Evolutionary conservation across 2,888 invertebrate genomes (phyloP).

Genomic region (Cosmopolites sordidus): DNA sequence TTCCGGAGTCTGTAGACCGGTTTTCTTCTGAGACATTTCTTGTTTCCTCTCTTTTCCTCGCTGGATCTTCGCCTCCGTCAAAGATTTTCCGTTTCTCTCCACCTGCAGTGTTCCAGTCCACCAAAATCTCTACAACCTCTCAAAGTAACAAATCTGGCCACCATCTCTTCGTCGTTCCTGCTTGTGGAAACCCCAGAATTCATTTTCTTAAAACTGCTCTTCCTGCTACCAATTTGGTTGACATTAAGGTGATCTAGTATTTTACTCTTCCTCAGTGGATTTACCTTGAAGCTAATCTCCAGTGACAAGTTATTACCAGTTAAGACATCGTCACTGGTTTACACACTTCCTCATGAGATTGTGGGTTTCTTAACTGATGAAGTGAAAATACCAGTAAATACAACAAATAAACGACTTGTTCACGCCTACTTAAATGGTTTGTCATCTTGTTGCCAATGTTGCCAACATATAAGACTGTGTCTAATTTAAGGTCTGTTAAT

Average conservation of each 20-base stretch:
- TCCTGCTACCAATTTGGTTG: background rate
- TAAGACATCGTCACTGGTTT: background rate
- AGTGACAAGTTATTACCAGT: background rate
- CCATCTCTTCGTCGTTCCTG: background rate
- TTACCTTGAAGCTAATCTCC: constrained; percentile 2
- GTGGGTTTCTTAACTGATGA: too few species aligned
- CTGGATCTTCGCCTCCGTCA: too few species aligned
- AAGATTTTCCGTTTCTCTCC: too few species aligned
- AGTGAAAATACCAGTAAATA: too few species aligned
- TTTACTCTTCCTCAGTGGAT: background rate
- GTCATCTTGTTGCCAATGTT: background rate
- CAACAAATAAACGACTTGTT: too few species aligned
- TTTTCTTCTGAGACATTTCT: too few species aligned
- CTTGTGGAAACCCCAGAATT: background rate
- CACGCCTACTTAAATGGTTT: too few species aligned
- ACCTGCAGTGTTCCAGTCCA: constrained; percentile 4
- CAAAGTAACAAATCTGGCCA: background rate
- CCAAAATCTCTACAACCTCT: constrained; percentile 1
- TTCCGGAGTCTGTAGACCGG: too few species aligned
- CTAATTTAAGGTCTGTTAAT: background rate
- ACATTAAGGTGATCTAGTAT: constrained; percentile 4
- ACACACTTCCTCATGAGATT: too few species aligned
- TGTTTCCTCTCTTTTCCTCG: too few species aligned
- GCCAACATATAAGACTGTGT: background rate
- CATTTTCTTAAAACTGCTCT: constrained; percentile 2